These are phyloP conservation scores for Ariopsis seemanni DNA, from an alignment of 2,113 vertebrate species.

Conservation along the genomic window DNA sequence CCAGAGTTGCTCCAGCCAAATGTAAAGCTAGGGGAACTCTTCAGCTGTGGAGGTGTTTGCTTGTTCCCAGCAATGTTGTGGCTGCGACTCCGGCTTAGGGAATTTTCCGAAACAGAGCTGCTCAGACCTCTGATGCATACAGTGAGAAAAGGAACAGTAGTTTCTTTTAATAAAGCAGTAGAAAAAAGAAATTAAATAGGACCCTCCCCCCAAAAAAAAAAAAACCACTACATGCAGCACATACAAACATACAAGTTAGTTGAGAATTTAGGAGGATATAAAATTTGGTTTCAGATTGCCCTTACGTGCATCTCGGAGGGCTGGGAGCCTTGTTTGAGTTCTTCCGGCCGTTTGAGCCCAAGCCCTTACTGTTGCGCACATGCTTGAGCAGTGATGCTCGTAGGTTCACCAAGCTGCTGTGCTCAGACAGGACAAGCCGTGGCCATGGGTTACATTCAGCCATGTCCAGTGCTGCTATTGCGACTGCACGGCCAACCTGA, in stretches of 20 bases:
- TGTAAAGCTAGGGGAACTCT: conserved; percentile 85
- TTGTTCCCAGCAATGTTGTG: conserved; percentile 81
- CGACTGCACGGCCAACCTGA: conserved; percentile 90
- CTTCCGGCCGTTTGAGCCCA: conserved; percentile 61
- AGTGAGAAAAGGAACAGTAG: background rate
- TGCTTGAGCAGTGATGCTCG: conserved; percentile 91
- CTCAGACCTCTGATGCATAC: conserved; percentile 73
- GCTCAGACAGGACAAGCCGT: conserved; percentile 87
- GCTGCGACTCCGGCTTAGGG: conserved; percentile 75
- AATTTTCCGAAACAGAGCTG: conserved; percentile 77
- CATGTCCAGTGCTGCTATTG: conserved; percentile 90
- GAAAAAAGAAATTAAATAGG: background rate
- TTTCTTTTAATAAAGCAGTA: background rate
- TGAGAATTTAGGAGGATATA: background rate
- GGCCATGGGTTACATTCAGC: conserved; percentile 93
- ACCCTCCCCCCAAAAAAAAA: background rate
- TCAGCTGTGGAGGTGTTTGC: conserved; percentile 80
- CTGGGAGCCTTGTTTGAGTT: conserved; percentile 62
- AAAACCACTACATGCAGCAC: background rate
- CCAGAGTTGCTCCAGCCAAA: conserved; percentile 70
- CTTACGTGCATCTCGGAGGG: conserved; percentile 43
- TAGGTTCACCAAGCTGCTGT: conserved; percentile 86
- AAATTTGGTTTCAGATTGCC: no score
- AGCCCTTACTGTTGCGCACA: conserved; percentile 81
- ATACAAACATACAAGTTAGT: background rate